phyloP scores from a whole-genome alignment of 1,140 invertebrate genomes.

The Potamilus streckersoni region DNA sequence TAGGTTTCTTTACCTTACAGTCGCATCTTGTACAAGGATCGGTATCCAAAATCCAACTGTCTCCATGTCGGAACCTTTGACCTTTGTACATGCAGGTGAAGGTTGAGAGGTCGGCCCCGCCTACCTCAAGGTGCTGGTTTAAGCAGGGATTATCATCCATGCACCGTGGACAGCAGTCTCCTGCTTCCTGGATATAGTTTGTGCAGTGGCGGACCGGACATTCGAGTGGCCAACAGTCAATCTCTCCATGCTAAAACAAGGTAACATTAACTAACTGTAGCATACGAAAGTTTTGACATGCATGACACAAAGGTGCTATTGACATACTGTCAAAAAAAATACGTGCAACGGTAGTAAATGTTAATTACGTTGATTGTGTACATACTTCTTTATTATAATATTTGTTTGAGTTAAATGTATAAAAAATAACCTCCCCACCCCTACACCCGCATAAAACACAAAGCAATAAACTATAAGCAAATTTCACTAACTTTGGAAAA shows the following conservation, averaged over 20 bases:
- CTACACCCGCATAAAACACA: too few species aligned
- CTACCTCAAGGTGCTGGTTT: slow-evolving; percentile 30
- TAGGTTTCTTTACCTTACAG: slow-evolving; percentile 76
- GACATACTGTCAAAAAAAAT: too few species aligned
- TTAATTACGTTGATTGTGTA: too few species aligned
- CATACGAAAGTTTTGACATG: too few species aligned
- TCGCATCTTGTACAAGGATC: slow-evolving; percentile 81
- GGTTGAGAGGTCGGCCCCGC: slow-evolving; percentile 41
- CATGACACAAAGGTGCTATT: too few species aligned
- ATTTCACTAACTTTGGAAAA: too few species aligned
- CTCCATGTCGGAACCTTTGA: slow-evolving; percentile 40
- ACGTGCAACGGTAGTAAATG: too few species aligned
- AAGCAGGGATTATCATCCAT: slow-evolving; percentile 72
- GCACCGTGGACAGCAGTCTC: slow-evolving; percentile 80
- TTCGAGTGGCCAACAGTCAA: slow-evolving; percentile 89
- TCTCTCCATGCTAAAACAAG: slow-evolving; percentile 80
- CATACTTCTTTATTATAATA: too few species aligned
- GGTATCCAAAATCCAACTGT: slow-evolving; percentile 58
- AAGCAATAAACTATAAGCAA: too few species aligned
- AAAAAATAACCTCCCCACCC: too few species aligned
- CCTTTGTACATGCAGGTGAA: slow-evolving; percentile 44
- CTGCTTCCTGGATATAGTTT: slow-evolving; percentile 72
- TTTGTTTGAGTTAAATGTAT: too few species aligned
- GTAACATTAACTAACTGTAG: neutral
- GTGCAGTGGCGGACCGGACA: slow-evolving; percentile 81